A percentile compares a stretch with the other conserved stretches of the same genome.
Evolutionary conservation across 2,888 invertebrate species (phyloP).

Genomic region (Heliconius charithonia): DNA sequence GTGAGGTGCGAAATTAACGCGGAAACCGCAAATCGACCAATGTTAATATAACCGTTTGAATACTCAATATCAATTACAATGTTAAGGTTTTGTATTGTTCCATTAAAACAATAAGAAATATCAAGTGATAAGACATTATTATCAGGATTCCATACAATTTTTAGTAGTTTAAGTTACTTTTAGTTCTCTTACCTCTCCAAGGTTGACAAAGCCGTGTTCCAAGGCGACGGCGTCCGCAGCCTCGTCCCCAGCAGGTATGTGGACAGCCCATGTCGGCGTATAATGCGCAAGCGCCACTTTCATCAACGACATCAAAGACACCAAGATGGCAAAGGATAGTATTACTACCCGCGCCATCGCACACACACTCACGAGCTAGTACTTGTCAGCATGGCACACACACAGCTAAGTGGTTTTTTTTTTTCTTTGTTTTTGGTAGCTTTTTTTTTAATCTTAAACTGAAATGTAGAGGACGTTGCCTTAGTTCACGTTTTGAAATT

Average conservation of each 20-base stretch:
- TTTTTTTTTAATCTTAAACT: conserved; percentile 33
- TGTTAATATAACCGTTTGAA: conserved; percentile 29
- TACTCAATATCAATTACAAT: conserved; percentile 4
- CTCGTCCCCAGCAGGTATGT: conserved; percentile 87
- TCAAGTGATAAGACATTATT: background rate
- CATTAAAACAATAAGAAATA: background rate
- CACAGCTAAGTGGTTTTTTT: conserved; percentile 49
- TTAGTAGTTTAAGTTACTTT: no score
- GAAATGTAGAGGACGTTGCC: conserved; percentile 41
- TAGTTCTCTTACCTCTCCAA: conserved; percentile 92
- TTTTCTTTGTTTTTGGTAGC: conserved; percentile 31
- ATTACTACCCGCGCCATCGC: conserved; percentile 74
- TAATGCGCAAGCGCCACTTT: conserved; percentile 81
- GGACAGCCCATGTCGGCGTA: conserved; percentile 94
- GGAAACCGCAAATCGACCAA: conserved; percentile 47
- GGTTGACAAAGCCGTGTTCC: conserved; percentile 92
- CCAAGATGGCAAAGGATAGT: conserved; percentile 65
- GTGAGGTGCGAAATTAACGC: conserved; percentile 28
- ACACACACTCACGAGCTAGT: conserved; percentile 77
- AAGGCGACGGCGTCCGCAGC: conserved; percentile 89
- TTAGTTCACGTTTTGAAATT: conserved; percentile 30
- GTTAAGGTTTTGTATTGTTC: background rate
- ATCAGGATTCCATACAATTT: background rate
- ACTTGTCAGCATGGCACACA: conserved; percentile 81
- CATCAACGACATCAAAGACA: conserved; percentile 64